Evolutionary conservation across 2,888 invertebrate genomes (phyloP).

Genomic region (Periphyllus acericola): DNA sequence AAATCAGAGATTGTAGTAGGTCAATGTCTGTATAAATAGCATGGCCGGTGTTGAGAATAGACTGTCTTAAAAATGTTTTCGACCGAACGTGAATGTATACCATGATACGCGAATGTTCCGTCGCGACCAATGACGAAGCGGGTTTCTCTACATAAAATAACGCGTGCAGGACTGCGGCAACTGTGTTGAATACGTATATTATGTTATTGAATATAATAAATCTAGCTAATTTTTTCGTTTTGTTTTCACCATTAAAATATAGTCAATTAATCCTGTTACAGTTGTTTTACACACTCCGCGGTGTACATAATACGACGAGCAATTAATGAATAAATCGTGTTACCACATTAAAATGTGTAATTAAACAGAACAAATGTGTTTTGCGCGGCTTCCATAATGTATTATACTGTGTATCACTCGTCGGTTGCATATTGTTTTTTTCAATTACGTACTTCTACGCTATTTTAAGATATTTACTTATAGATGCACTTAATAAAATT

Average conservation of each 20-base stretch:
- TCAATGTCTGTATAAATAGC: slow-evolving; percentile 37
- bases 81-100: background rate
- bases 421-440: background rate
- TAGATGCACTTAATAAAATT: background rate
- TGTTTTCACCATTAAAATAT: background rate
- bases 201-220: background rate
- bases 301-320: background rate
- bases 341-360: background rate
- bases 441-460: background rate
- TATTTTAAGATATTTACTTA: background rate
- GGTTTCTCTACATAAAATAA: background rate
- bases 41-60: background rate
- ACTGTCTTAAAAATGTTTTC: background rate
- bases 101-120: background rate
- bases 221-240: background rate
- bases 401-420: background rate
- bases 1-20: slow-evolving; percentile 50
- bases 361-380: background rate
- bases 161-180: background rate
- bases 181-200: no score
- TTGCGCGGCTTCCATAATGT: background rate
- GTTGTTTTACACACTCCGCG: background rate
- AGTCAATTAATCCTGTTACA: background rate
- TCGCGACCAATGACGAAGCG: background rate
- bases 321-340: background rate